Base-by-base conservation (phyloP, 2,888 invertebrate species). In the Erebia palarica region DNA sequence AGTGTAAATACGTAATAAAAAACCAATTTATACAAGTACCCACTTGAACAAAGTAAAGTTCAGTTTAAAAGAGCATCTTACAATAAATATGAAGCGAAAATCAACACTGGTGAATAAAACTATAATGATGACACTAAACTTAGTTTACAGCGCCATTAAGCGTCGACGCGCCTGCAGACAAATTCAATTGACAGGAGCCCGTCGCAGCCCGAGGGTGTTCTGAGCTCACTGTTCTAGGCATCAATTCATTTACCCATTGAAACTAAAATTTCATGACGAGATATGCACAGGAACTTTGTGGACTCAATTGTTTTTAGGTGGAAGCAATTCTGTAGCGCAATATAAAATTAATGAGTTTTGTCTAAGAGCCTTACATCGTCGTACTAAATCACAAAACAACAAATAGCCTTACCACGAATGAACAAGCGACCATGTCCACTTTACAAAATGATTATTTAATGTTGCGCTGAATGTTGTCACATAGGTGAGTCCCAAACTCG, bases 171-270 rank as follows among this genome's bases (percentile, higher is more conserved):
- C 88, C 90, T 86, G 91, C 90, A 91, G 92, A 93, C 92, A 91
- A 93, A 93, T 91, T 92, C 91, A 92, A 92, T 92, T 92, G 91
- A 86, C 89, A 87, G 84, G 81, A 89, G 88, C 88, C 87, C 88
- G 81, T 78, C 81, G 81, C 75, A 86, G 88, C 89, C 86, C 87
- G 88, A 80, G 89, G 90, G 89, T 84, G 89, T 85, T 87, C 83
- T 85, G 85, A 89, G 86, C 85, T 88, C 87, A 88, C 86, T 63
- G 14, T 88, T 87, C 86, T 79, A 85, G 84, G 84, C 86, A 86
- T 85, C 87, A 86, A 88, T 86, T 88, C 88, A 90, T 90, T 91
- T 89, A 89, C 86, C 79, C 87, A 89, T 89, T 87, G 84, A 84
- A 87, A 84, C 89, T 87, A 86, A 88, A 91, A 89, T 90, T 47